Conservation (phyloP, 2,797 vertebrate genomes). For the Onychomys arenicola region DNA sequence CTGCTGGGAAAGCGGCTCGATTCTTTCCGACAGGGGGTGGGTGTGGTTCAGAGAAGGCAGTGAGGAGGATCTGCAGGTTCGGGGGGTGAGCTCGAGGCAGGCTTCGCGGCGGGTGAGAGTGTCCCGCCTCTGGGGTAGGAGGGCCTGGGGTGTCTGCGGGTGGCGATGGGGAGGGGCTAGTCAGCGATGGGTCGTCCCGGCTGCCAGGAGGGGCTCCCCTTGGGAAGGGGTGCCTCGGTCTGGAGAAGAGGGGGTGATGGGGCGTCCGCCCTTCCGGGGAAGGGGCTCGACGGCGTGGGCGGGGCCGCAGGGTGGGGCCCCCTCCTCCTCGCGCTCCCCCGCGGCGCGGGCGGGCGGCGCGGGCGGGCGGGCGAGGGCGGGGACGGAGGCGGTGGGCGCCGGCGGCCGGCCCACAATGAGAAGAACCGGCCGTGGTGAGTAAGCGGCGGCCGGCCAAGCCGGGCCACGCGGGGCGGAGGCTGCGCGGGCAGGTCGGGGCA, state of each 20-base stretch:
- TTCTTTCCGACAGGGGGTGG: neutral
- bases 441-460: conserved; percentile 65
- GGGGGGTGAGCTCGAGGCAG: neutral
- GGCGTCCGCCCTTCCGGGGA: neutral
- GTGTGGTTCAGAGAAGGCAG: neutral
- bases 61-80: neutral
- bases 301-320: conserved; percentile 52
- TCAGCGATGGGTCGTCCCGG: neutral
- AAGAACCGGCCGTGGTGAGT: conserved; percentile 49
- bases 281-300: conserved; percentile 48
- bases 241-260: neutral
- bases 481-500: conserved; percentile 72
- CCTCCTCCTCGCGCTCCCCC: neutral
- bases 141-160: conserved; percentile 1
- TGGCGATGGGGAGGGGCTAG: neutral
- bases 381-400: conserved; percentile 47
- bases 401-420: conserved; percentile 48
- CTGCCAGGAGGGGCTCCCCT: neutral
- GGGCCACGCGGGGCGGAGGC: conserved; percentile 68
- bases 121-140: neutral
- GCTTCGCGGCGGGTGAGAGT: neutral
- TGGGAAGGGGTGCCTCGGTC: neutral
- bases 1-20: neutral
- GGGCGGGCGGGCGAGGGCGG: conserved; percentile 47
- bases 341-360: conserved; percentile 31